Evolutionary conservation across 2,888 invertebrate genomes (phyloP).

Genomic region (Neoascia interrupta): DNA sequence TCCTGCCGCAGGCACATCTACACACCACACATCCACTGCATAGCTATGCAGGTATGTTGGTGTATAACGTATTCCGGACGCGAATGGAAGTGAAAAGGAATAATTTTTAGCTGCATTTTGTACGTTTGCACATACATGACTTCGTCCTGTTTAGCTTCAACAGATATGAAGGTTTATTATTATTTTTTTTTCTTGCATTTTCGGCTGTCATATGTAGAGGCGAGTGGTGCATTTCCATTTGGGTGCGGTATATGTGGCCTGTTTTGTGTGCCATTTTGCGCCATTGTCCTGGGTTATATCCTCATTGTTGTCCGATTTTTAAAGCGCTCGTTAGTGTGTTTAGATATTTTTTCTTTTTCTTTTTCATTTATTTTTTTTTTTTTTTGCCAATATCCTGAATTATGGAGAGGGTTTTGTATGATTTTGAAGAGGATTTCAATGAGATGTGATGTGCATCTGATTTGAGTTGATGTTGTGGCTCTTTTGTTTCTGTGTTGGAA

Average conservation of each 20-base stretch:
- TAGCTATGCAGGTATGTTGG: slow-evolving; percentile 13
- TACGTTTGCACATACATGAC: slow-evolving; percentile 34
- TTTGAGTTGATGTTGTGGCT: slow-evolving; percentile 12
- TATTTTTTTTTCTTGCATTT: slow-evolving; percentile 16
- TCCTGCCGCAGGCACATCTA: slow-evolving; percentile 65
- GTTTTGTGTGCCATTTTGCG: slow-evolving; percentile 52
- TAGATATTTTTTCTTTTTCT: slow-evolving; percentile 43
- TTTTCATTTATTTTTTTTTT: slow-evolving; percentile 4
- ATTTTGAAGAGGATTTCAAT: slow-evolving; percentile 43
- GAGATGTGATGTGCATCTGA: background rate
- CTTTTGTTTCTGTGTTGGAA: no score
- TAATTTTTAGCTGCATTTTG: slow-evolving; percentile 67
- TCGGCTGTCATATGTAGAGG: slow-evolving; percentile 38
- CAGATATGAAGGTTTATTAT: slow-evolving; percentile 14
- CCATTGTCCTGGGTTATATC: slow-evolving; percentile 55
- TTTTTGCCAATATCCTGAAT: slow-evolving; percentile 32
- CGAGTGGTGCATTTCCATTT: slow-evolving; percentile 42
- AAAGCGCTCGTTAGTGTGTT: slow-evolving; percentile 62
- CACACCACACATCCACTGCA: slow-evolving; percentile 40
- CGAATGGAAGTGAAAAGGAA: slow-evolving; percentile 63
- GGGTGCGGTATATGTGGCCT: slow-evolving; percentile 26
- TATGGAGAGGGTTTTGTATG: slow-evolving; percentile 19
- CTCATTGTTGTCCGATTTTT: slow-evolving; percentile 61
- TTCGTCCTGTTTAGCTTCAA: slow-evolving; percentile 41
- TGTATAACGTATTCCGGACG: slow-evolving; percentile 55